A percentile compares a stretch with the other conserved stretches of the same genome.
Evolutionary conservation across 2,888 invertebrate species (phyloP).

Genomic region (Gerris lacustris): DNA sequence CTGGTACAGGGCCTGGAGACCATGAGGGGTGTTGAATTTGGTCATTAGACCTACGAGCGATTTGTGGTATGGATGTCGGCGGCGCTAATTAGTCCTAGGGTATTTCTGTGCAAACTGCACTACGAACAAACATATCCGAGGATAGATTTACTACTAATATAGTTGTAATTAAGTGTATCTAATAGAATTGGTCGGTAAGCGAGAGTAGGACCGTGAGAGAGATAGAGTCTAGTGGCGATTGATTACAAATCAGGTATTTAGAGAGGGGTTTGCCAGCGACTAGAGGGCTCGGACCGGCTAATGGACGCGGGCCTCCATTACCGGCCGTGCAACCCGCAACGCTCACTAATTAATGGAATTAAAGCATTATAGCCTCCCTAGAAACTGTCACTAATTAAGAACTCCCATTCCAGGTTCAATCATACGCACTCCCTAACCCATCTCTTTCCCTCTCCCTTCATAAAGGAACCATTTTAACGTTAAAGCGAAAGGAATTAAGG

Average conservation of each 20-base stretch:
- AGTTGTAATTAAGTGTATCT: conserved; percentile 25
- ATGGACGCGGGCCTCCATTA: not conserved
- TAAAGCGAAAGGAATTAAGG: no score
- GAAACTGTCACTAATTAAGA: not conserved
- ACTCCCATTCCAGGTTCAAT: not conserved
- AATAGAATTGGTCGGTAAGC: conserved; percentile 19
- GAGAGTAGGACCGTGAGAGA: no score
- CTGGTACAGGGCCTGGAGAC: no score
- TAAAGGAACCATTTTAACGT: no score
- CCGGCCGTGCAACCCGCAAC: not conserved
- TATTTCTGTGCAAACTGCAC: no score
- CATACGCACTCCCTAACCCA: not conserved
- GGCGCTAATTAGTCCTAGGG: no score
- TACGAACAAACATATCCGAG: not conserved
- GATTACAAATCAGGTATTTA: conserved; percentile 25
- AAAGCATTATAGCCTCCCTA: not conserved
- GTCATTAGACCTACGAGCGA: no score
- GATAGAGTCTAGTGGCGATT: conserved; percentile 14
- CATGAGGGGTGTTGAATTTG: no score
- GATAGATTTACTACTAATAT: conserved; percentile 8
- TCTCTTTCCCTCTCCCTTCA: no score
- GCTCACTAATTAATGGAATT: not conserved
- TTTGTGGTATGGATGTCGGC: no score
- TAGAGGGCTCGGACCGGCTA: not conserved
- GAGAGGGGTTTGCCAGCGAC: no score